A percentile compares a stretch with the other conserved stretches of the same genome.
phyloP scores from a whole-genome alignment of 2,888 invertebrate species.

The Colletes collaris region DNA sequence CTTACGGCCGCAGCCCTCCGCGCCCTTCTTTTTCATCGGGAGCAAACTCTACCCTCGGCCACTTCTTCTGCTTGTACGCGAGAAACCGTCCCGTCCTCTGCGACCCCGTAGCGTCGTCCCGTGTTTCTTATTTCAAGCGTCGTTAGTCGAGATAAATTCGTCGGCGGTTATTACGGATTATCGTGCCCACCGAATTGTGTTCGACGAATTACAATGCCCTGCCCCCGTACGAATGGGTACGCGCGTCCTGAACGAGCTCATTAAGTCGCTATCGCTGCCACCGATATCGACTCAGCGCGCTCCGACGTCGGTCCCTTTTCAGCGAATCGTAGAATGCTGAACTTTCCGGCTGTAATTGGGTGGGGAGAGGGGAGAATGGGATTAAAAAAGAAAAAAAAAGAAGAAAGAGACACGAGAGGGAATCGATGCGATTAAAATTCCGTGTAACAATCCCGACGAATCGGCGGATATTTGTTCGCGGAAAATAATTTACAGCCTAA shows the following conservation, averaged over 20 bases:
- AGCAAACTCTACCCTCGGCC: too few species aligned
- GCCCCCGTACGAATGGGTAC: constrained; percentile 6
- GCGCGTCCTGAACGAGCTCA: constrained; percentile 13
- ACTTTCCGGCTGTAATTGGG: background rate
- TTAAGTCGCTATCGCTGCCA: constrained; percentile 24
- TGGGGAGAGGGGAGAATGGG: background rate
- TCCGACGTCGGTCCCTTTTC: background rate
- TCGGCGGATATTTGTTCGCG: background rate
- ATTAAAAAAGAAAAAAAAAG: background rate
- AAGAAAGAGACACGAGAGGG: background rate
- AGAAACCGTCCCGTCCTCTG: too few species aligned
- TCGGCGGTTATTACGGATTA: constrained; percentile 58
- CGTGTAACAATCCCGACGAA: constrained; percentile 3
- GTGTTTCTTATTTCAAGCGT: constrained; percentile 67
- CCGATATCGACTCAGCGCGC: constrained; percentile 1
- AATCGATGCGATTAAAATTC: constrained; percentile 8
- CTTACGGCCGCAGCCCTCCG: constrained; percentile 41
- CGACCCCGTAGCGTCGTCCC: background rate
- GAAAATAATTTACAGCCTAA: constrained; percentile 28
- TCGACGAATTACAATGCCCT: constrained; percentile 29
- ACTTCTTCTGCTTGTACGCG: too few species aligned
- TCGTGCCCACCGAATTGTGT: constrained; percentile 48
- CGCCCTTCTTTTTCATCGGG: background rate
- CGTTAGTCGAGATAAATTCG: constrained; percentile 65
- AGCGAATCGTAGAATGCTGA: background rate